A percentile compares a stretch with the other conserved stretches of the same genome.
Evolutionary conservation across 2,113 vertebrate genomes (phyloP).

Genomic region (Nycticryphes semicollaris): DNA sequence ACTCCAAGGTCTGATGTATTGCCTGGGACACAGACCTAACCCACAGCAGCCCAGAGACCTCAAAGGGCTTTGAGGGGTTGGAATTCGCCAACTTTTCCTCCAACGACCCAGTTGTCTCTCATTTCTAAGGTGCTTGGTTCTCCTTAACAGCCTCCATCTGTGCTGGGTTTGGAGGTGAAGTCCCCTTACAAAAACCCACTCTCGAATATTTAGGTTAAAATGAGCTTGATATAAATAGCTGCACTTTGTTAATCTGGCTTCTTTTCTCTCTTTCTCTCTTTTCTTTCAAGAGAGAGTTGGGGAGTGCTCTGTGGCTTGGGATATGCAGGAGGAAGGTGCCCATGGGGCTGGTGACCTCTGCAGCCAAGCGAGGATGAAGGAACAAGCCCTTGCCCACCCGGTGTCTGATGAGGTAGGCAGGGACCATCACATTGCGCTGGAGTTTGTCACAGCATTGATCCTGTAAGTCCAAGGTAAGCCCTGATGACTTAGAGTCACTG

Average conservation of each 20-base stretch:
- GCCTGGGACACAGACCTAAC: neutral
- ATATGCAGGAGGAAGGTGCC: neutral
- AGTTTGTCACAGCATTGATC: neutral
- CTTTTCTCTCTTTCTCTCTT: neutral
- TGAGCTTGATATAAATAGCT: neutral
- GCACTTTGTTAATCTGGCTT: fast-evolving
- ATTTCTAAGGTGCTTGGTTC: neutral
- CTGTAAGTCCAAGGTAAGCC: neutral
- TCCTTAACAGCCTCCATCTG: neutral
- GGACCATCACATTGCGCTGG: fast-evolving
- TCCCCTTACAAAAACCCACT: neutral
- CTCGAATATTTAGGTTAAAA: neutral
- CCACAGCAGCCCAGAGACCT: neutral
- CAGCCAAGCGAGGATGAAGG: too few relatives aligned
- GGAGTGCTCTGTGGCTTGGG: neutral
- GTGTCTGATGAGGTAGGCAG: too few relatives aligned
- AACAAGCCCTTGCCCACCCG: neutral
- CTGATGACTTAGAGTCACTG: neutral
- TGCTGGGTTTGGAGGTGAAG: neutral
- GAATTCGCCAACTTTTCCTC: neutral
- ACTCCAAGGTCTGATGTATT: neutral
- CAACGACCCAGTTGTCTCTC: neutral
- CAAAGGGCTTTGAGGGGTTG: neutral
- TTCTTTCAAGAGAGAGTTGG: too few relatives aligned
- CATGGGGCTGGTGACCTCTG: neutral